Base-by-base conservation (phyloP, 1,140 invertebrate genomes). In the Zaprionus africanus region DNA sequence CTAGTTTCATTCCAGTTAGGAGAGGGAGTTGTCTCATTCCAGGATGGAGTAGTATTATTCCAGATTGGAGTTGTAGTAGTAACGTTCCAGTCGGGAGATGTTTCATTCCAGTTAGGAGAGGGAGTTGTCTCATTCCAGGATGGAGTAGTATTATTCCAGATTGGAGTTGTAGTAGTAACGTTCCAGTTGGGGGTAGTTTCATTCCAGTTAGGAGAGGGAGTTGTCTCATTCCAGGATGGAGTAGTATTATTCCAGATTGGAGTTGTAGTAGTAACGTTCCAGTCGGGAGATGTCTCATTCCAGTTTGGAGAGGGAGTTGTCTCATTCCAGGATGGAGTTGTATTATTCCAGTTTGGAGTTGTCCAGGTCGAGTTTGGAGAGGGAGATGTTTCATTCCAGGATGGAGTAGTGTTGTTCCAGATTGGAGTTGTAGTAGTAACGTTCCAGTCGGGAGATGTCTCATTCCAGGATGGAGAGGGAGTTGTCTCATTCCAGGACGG, bases 241-340 rank as follows among this genome's bases (percentile, higher is more conserved):
- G 62, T 73, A 11, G 69, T 79, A 15, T 38, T 4, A 15, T 19
- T 68, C 46, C 63, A 67, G 31, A 22, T 11, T 1, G 75, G 70
- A n/a, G 72, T 75, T 4, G 46, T 58, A 24, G 62, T 73, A 11
- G 69, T 79, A n/a, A 43, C 5, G 17, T 19, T 68, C 46, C 63
- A 67, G 31, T 28, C 5, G 0, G 75, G 70, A 13, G 72, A 69
- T 2, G 46, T 58, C 1, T 28, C 41, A 28, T 41, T 63, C 59
- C 54, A 57, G 28, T 12, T 34, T 0, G 54, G 43, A 46, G 62
- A 54, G 4, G 43, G 60, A 5, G 46, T 64, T 5, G 62, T 28
- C 1, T 38, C 3, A 12, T 64, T 64, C 62, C 62, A 64, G 46
- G 4, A 13, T 0, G 62, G 51, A 0, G 46, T 64, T 3, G 62